A percentile compares a stretch with the other conserved stretches of the same genome.
Conservation (phyloP, 2,113 vertebrate species). For the Cavia aperea region DNA sequence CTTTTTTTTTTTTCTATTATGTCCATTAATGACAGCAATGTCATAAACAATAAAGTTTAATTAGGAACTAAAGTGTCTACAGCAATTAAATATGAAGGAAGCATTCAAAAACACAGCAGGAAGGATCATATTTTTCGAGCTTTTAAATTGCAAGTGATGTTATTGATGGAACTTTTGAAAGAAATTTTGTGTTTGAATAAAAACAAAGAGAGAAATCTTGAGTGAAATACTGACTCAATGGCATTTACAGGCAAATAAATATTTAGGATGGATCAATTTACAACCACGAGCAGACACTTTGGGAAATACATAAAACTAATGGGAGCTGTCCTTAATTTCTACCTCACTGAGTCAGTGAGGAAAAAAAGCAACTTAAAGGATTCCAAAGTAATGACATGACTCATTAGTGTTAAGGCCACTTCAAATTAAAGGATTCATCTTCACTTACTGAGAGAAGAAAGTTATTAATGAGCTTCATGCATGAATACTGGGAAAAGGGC, state of each 20-base stretch:
- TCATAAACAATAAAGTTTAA: constrained; percentile 82
- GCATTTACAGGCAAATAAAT: constrained; percentile 59
- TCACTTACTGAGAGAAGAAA: constrained; percentile 58
- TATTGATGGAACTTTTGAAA: constrained; percentile 70
- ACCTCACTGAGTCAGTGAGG: constrained; percentile 54
- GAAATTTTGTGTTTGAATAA: constrained; percentile 34
- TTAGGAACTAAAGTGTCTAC: constrained; percentile 78
- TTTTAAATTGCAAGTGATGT: constrained; percentile 80
- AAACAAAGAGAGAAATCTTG: constrained; percentile 45
- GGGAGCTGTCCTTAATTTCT: constrained; percentile 60
- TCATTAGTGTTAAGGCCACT: constrained; percentile 68
- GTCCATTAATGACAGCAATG: constrained; percentile 75
- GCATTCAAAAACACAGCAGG: constrained; percentile 75
- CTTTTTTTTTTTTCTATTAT: constrained; percentile 60
- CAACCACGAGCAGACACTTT: constrained; percentile 54
- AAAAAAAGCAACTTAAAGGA: constrained; percentile 53
- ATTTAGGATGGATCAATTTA: constrained; percentile 66
- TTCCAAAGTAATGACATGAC: constrained; percentile 62
- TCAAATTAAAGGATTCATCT: constrained; percentile 69
- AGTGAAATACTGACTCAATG: constrained; percentile 63
- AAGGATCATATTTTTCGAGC: constrained; percentile 70
- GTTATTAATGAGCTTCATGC: constrained; percentile 51
- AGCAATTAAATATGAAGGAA: constrained; percentile 79
- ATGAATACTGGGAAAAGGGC: constrained; percentile 60
- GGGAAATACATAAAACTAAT: constrained; percentile 67